Percentiles rank a stretch among this genome's conserved stretches.
phyloP scores from a whole-genome alignment of 2,797 vertebrate genomes.

The Chiloscyllium punctatum region DNA sequence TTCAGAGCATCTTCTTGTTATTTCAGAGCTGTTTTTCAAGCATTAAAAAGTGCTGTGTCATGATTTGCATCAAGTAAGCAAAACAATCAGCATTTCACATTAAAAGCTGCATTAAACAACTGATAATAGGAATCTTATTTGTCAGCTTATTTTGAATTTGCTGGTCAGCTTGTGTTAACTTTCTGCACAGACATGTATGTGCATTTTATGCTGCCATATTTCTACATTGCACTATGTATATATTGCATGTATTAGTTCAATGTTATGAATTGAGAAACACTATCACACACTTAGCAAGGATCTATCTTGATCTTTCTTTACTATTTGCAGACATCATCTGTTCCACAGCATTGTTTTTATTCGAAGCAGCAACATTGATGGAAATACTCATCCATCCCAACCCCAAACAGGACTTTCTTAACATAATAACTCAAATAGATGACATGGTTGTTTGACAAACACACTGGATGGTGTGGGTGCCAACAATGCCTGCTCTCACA shows the following conservation, averaged over 20 bases:
- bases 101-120: background rate
- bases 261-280: background rate
- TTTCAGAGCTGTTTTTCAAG: background rate
- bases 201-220: background rate
- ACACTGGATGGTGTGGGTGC: background rate
- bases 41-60: background rate
- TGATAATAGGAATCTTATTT: background rate
- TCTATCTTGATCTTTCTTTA: background rate
- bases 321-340: background rate
- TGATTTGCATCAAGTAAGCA: background rate
- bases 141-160: background rate
- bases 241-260: background rate
- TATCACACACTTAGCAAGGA: background rate
- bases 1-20: background rate
- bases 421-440: background rate
- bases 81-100: background rate
- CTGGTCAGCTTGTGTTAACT: background rate
- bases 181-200: background rate
- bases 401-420: background rate
- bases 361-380: background rate
- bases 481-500: too few species aligned
- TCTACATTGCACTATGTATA: background rate
- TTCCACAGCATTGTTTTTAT: background rate
- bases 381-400: background rate
- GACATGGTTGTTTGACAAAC: background rate